Evolutionary conservation across 2,113 vertebrate species (phyloP).

Genomic region (Amphilophus citrinellus): DNA sequence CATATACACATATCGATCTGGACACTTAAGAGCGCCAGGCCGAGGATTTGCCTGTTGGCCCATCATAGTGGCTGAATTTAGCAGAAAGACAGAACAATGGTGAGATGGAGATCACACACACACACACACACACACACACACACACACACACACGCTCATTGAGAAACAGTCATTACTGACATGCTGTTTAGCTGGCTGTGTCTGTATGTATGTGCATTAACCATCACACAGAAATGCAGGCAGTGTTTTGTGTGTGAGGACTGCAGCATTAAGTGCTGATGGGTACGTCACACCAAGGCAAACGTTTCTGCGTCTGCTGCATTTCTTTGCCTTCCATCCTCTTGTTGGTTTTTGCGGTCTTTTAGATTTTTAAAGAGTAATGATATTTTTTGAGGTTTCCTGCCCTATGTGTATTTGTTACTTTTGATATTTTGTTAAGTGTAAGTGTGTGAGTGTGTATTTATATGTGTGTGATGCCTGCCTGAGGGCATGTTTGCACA

Average conservation of each 20-base stretch:
- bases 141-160: conserved; percentile 16
- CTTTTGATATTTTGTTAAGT: conserved; percentile 22
- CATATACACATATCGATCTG: conserved; percentile 48
- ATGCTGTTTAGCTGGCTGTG: conserved; percentile 45
- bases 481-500: conserved; percentile 68
- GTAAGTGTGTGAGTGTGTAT: conserved; percentile 12
- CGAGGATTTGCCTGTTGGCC: conserved; percentile 32
- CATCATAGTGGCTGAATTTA: conserved; percentile 31
- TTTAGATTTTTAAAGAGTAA: conserved; percentile 27
- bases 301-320: neutral
- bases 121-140: neutral
- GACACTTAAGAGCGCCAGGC: conserved; percentile 53
- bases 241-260: conserved; percentile 19
- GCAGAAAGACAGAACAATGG: conserved; percentile 39
- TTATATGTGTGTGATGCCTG: conserved; percentile 42
- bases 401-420: conserved; percentile 20
- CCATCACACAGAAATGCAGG: conserved; percentile 37
- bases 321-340: neutral
- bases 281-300: neutral
- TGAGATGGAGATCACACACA: conserved; percentile 28
- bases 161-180: conserved; percentile 55
- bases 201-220: conserved; percentile 39
- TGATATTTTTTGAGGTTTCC: conserved; percentile 20
- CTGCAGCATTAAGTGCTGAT: conserved; percentile 18
- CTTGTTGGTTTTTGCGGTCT: conserved; percentile 9